Base-by-base conservation (phyloP, 1,140 invertebrate species). In the Drosophila truncata region DNA sequence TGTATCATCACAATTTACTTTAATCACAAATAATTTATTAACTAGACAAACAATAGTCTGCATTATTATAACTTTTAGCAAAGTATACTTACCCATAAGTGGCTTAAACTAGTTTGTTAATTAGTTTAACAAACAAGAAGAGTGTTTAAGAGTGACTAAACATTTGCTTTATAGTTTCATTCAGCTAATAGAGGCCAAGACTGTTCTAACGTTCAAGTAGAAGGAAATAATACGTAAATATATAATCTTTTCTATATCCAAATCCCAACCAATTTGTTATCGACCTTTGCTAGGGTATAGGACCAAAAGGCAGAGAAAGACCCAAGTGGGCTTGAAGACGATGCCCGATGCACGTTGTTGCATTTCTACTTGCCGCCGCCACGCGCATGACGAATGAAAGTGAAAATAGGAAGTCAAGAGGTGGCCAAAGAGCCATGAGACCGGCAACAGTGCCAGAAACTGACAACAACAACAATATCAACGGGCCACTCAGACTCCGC, bases 381-480 rank as follows among this genome's bases (percentile, higher is more conserved):
- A 71, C 73, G 82, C 64, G 82, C 82, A 85, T 79, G 79, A 78
- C 69, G 70, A 78, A 81, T 60, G 78, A 88, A 88, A 88, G 85
- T 88, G 85, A 88, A 88, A 88, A 88, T 88, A 88, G 85, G 85
- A 88, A 88, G 85, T 85, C 65, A 65, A 72, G 70, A 73, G 65
- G 58, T 73, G 70, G 66, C 70, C 70, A 60, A 72, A 60, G 67
- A 78, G 63, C 73, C 82, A 85, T 85, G 82, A 67, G 79, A 86
- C 64, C 79, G 78, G 73, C 78, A 82, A 73, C 62, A 49, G 39
- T 54, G 52, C 52, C 59, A 47, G 59, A 52, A 50, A 60, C 55
- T 54, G 60, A 41, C 59, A 44, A 44, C 61, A 61, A 16, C 57
- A 39, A 50, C 57, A 60, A 14, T 49, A 78, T 33, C 44, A 49